Conservation (phyloP, 2,888 invertebrate genomes). For the Callosobruchus maculatus region DNA sequence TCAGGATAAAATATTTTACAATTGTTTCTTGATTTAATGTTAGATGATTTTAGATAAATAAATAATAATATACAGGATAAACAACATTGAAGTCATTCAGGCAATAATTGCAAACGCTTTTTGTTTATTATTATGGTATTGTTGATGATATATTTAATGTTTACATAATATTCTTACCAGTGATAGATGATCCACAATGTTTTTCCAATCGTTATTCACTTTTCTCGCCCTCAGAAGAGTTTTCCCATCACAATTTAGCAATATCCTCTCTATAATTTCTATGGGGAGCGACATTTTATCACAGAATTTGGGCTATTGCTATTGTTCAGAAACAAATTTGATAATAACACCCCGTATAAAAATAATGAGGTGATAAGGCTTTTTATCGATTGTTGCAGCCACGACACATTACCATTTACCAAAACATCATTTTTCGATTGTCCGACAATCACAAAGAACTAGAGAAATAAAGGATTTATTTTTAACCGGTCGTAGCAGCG, state of each 20-base stretch:
- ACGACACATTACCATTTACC: neutral
- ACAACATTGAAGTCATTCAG: no score
- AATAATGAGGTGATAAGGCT: neutral
- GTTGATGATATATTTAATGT: neutral
- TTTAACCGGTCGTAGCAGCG: neutral
- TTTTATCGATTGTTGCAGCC: neutral
- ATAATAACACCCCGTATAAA: no score
- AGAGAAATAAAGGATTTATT: neutral
- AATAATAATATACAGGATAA: no score
- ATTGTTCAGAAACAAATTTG: neutral
- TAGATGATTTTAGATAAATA: no score
- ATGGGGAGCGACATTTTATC: constrained; percentile 40
- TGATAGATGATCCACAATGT: constrained; percentile 39
- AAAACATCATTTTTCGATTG: neutral
- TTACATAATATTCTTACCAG: constrained; percentile 31
- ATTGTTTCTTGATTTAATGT: no score
- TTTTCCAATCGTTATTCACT: constrained; percentile 34
- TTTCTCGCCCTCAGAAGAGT: constrained; percentile 39
- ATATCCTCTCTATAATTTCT: constrained; percentile 44
- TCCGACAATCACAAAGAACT: neutral
- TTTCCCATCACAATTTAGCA: constrained; percentile 42
- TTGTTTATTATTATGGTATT: no score
- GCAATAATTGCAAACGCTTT: no score
- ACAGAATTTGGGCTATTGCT: neutral
- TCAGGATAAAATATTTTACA: no score